These are phyloP conservation scores for Eristalis tenax DNA, from an alignment of 2,888 invertebrate genomes.

Conservation along the genomic window DNA sequence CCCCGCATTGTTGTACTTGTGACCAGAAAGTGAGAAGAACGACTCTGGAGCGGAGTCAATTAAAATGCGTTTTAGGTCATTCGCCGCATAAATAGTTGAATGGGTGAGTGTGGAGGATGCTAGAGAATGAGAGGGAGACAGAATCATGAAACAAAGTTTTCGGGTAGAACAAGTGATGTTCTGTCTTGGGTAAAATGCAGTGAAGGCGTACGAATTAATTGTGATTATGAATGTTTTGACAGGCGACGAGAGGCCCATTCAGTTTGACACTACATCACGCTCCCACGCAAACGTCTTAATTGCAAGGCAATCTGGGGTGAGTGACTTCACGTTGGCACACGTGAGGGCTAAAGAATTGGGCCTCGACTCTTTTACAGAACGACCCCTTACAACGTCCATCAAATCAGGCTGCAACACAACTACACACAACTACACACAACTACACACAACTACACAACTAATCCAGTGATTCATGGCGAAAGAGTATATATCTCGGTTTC, in stretches of 20 bases:
- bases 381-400: not conserved
- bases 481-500: conserved; percentile 49
- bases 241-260: not conserved
- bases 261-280: not conserved
- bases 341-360: no score
- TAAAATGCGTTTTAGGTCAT: conserved; percentile 72
- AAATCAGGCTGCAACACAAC: conserved; percentile 33
- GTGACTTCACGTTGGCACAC: not conserved
- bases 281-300: not conserved
- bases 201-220: not conserved
- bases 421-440: conserved; percentile 14
- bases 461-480: conserved; percentile 44
- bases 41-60: conserved; percentile 54
- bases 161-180: conserved; percentile 21
- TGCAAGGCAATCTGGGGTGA: not conserved
- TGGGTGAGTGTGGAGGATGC: not conserved
- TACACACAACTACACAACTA: conserved; percentile 38
- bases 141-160: not conserved
- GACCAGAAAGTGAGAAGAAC: conserved; percentile 13
- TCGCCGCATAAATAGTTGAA: conserved; percentile 35
- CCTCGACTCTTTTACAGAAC: no score
- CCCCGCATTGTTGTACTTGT: not conserved
- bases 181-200: not conserved
- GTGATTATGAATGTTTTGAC: not conserved
- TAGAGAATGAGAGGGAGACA: no score